These are phyloP conservation scores for Chloroclysta siterata DNA, from an alignment of 2,888 invertebrate genomes.

Conservation along the genomic window DNA sequence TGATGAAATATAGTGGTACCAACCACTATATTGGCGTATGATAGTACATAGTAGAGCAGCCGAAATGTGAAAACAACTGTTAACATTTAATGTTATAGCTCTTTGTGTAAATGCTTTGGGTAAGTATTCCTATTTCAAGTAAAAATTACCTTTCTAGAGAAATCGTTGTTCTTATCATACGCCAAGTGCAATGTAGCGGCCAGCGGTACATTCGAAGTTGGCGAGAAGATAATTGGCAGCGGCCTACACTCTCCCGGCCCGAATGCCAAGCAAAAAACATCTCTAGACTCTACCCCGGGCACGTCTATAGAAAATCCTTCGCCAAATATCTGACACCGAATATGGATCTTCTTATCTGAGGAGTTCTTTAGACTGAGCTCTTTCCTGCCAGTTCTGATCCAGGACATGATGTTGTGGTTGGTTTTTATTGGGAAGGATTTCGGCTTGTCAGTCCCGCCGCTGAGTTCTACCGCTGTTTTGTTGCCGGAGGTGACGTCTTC, in stretches of 20 bases:
- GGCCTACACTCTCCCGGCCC: constrained; percentile 66
- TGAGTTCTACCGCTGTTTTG: constrained; percentile 58
- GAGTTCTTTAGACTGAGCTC: constrained; percentile 73
- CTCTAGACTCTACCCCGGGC: constrained; percentile 63
- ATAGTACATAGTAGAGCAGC: too few species aligned
- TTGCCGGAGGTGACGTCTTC: constrained; percentile 63
- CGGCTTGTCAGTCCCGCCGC: constrained; percentile 60
- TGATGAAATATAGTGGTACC: too few species aligned
- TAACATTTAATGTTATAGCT: too few species aligned
- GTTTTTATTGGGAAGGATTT: constrained; percentile 73
- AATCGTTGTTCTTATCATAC: constrained; percentile 67
- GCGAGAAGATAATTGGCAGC: constrained; percentile 65
- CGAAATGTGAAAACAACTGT: too few species aligned
- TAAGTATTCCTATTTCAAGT: too few species aligned
- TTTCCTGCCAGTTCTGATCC: constrained; percentile 69
- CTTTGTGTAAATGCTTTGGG: too few species aligned
- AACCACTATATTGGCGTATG: too few species aligned
- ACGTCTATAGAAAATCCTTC: constrained; percentile 73
- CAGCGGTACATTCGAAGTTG: constrained; percentile 57
- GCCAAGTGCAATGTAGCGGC: constrained; percentile 64
- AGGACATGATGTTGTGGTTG: constrained; percentile 64
- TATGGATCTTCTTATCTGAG: constrained; percentile 63
- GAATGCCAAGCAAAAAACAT: constrained; percentile 63
- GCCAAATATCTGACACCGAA: constrained; percentile 69
- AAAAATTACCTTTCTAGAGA: constrained; percentile 69